Percentiles rank a stretch among this genome's conserved stretches.
phyloP scores from a whole-genome alignment of 2,797 vertebrate genomes.

The Muraenolepis orangiensis region DNA sequence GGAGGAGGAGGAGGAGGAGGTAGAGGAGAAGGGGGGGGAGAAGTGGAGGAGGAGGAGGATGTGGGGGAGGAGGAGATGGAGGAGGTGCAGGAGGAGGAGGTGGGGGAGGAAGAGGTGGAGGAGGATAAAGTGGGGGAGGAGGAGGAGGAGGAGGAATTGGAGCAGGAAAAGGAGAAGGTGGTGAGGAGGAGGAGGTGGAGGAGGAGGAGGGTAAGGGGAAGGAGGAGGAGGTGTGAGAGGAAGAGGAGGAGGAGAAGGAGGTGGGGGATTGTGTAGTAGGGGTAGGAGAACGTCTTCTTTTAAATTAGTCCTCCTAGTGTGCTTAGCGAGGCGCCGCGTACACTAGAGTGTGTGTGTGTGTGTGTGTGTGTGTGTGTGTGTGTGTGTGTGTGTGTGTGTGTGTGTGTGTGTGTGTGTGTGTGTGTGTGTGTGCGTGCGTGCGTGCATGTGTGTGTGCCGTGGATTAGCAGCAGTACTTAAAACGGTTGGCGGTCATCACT shows the following conservation, averaged over 20 bases:
- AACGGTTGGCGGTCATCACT: constrained; percentile 36
- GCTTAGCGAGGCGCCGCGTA: constrained; percentile 9
- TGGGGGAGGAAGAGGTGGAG: neutral
- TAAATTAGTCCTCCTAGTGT: constrained; percentile 10
- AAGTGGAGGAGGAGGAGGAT: neutral
- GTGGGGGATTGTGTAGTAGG: neutral
- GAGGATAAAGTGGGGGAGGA: neutral
- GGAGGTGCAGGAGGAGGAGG: too few relatives aligned
- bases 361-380: neutral
- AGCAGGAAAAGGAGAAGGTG: neutral
- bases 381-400: too few relatives aligned
- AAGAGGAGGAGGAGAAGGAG: neutral
- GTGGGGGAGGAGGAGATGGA: too few relatives aligned
- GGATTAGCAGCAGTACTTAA: constrained; percentile 38
- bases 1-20: neutral
- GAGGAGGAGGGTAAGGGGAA: neutral
- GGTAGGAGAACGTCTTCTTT: too few relatives aligned
- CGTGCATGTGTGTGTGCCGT: constrained; percentile 10
- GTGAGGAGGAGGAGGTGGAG: too few relatives aligned
- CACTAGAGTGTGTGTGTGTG: neutral
- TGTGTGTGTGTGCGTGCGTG: too few relatives aligned
- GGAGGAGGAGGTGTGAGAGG: too few relatives aligned
- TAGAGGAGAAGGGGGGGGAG: neutral
- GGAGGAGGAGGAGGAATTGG: too few relatives aligned
- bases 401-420: too few relatives aligned